Evolutionary conservation across 2,113 vertebrate species (phyloP).

Genomic region (Petrocephalus zakoni): DNA sequence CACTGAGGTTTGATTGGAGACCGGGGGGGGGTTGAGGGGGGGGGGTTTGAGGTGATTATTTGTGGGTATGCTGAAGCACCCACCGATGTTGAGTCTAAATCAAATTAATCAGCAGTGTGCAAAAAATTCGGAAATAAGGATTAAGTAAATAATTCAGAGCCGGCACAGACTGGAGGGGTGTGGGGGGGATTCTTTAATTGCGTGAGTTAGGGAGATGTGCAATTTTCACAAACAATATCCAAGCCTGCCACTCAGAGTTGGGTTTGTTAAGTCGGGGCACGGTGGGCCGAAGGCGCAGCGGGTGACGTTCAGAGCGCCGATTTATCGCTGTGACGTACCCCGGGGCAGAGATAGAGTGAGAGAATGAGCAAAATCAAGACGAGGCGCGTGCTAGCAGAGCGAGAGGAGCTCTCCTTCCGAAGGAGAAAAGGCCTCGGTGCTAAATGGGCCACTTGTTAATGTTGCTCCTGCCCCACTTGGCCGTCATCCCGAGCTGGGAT

Average conservation of each 20-base stretch:
- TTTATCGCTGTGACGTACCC: too few species aligned
- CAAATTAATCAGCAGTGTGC: neutral
- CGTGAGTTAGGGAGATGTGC: neutral
- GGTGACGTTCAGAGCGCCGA: neutral
- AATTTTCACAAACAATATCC: neutral
- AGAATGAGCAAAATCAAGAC: neutral
- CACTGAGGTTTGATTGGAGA: neutral
- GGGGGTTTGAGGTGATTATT: neutral
- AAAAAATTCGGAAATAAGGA: neutral
- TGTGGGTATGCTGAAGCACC: neutral
- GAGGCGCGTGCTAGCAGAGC: neutral
- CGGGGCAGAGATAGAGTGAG: neutral
- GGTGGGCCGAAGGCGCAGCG: neutral
- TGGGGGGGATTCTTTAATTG: neutral
- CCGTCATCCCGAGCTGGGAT: neutral
- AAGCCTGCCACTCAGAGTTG: neutral
- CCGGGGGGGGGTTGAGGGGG: neutral
- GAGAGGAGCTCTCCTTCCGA: neutral
- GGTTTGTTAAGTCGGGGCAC: neutral
- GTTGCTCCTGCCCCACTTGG: neutral
- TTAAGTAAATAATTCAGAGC: neutral
- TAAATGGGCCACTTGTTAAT: conserved; percentile 24
- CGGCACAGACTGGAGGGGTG: neutral
- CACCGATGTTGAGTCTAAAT: neutral
- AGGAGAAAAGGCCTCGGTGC: neutral